phyloP scores from a whole-genome alignment of 2,113 vertebrate species.

The Lycocorax pyrrhopterus region DNA sequence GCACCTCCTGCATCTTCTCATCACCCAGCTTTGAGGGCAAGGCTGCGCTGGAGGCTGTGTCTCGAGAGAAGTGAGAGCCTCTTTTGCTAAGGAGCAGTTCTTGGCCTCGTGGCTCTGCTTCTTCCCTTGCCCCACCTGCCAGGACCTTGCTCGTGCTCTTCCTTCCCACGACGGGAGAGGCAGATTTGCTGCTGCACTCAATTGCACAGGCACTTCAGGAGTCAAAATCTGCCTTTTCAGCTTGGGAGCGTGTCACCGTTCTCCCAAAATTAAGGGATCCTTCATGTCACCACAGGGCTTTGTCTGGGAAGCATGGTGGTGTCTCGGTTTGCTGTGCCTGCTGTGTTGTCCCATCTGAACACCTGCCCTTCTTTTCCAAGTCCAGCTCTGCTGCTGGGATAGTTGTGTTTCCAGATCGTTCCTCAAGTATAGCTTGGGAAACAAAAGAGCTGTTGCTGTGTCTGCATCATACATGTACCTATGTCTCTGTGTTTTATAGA shows the following conservation, averaged over 20 bases:
- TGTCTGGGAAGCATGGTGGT: fast-evolving
- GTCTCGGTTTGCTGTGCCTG: not conserved
- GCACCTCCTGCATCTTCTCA: slow-evolving; percentile 75
- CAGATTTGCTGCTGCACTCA: not conserved
- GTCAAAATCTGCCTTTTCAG: not conserved
- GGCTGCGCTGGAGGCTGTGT: slow-evolving; percentile 76
- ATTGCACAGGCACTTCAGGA: not conserved
- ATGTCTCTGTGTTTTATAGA: fast-evolving
- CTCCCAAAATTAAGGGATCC: not conserved
- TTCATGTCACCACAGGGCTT: not conserved
- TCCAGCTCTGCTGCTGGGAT: not conserved
- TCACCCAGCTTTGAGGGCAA: slow-evolving; percentile 77
- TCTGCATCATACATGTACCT: not conserved
- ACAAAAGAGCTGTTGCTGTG: not conserved
- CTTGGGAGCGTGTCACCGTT: not conserved
- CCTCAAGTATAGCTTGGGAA: not conserved
- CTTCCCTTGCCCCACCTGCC: not conserved
- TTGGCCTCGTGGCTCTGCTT: fast-evolving
- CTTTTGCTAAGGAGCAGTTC: not conserved
- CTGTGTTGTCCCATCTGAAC: not conserved
- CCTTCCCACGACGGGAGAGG: fast-evolving
- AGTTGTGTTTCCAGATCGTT: not conserved
- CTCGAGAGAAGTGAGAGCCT: slow-evolving; percentile 81
- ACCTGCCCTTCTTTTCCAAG: not conserved
- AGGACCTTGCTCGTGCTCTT: fast-evolving